A percentile compares a stretch with the other conserved stretches of the same genome.
phyloP scores from a whole-genome alignment of 2,888 invertebrate genomes.

The Zhuqinia jingwanae region DNA sequence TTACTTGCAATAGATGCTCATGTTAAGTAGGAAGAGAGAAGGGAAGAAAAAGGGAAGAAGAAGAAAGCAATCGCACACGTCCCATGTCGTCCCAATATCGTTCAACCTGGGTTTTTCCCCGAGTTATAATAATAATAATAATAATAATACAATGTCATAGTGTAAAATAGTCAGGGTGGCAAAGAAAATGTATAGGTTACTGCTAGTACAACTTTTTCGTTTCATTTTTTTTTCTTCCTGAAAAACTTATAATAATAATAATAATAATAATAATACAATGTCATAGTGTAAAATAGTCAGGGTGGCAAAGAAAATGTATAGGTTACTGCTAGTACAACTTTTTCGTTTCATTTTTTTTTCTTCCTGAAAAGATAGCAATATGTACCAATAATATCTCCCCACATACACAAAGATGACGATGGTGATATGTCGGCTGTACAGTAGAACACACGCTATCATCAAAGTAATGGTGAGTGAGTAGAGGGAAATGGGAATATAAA shows the following conservation, averaged over 20 bases:
- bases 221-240: not conserved
- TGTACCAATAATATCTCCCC: slow-evolving; percentile 22
- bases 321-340: not conserved
- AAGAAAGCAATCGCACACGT: slow-evolving; percentile 17
- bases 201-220: not conserved
- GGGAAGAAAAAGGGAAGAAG: slow-evolving; percentile 1
- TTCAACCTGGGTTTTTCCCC: no score
- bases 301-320: slow-evolving; percentile 38
- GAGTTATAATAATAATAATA: slow-evolving; percentile 23
- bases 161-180: slow-evolving; percentile 22
- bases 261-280: slow-evolving; percentile 64
- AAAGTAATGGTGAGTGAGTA: slow-evolving; percentile 44
- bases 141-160: slow-evolving; percentile 51
- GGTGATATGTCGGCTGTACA: slow-evolving; percentile 29
- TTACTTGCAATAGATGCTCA: not conserved
- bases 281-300: slow-evolving; percentile 20
- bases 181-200: not conserved
- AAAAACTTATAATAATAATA: not conserved
- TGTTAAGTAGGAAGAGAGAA: not conserved
- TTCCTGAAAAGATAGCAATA: slow-evolving; percentile 8
- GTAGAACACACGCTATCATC: not conserved
- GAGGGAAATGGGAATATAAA: slow-evolving; percentile 66
- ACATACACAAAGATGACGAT: not conserved
- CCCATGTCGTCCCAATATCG: slow-evolving; percentile 19
- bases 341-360: not conserved